These are phyloP conservation scores for Anthrax anthrax DNA, from an alignment of 2,888 invertebrate genomes.

Conservation along the genomic window DNA sequence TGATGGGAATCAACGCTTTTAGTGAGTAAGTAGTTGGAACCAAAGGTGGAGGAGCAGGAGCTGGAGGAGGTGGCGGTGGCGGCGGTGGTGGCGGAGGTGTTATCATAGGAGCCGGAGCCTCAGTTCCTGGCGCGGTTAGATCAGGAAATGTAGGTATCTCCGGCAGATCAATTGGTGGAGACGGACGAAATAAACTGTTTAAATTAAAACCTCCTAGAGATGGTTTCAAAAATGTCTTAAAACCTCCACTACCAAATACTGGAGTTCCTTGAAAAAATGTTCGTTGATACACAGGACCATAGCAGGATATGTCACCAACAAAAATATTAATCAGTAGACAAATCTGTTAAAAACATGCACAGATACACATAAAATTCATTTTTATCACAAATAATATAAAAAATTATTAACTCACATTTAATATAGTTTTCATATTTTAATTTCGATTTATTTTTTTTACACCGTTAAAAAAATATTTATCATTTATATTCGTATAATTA, in stretches of 20 bases:
- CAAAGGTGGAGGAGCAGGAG: background rate
- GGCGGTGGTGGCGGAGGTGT: background rate
- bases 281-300: background rate
- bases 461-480: too few relatives aligned
- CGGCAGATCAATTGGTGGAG: background rate
- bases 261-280: background rate
- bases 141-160: background rate
- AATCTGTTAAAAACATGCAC: background rate
- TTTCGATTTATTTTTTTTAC: too few relatives aligned
- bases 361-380: background rate
- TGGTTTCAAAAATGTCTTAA: background rate
- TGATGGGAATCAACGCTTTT: slow-evolving; percentile 3
- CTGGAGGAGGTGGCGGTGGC: background rate
- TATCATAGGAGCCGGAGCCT: background rate
- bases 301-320: background rate
- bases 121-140: background rate
- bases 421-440: background rate
- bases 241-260: background rate
- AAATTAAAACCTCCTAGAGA: background rate
- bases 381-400: background rate
- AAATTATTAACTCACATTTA: background rate
- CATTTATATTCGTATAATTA: too few relatives aligned
- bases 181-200: background rate
- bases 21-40: background rate
- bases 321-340: background rate